phyloP scores from a whole-genome alignment of 2,888 invertebrate species.

The Piscicola geometra region DNA sequence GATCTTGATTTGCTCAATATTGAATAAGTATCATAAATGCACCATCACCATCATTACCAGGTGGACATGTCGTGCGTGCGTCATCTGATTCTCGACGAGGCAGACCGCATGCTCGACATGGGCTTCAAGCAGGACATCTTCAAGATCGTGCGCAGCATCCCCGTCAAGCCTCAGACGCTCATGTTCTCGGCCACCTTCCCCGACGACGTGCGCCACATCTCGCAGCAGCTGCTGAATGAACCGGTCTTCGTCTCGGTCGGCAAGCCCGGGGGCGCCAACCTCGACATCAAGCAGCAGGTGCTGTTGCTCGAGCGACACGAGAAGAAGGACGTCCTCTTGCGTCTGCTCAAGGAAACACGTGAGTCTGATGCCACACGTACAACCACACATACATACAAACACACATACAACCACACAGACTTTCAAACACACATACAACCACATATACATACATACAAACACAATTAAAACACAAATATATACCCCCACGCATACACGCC shows the following conservation, averaged over 20 bases:
- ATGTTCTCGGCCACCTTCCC: constrained; percentile 78
- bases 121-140: constrained; percentile 62
- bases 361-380: too few relatives aligned
- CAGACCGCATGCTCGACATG: constrained; percentile 76
- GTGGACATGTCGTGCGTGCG: constrained; percentile 60
- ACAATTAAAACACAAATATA: too few relatives aligned
- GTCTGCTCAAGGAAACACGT: constrained; percentile 61
- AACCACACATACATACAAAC: too few relatives aligned
- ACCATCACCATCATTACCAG: constrained; percentile 44
- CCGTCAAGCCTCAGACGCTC: constrained; percentile 60
- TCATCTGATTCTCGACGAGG: constrained; percentile 73
- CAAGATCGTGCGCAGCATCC: constrained; percentile 44
- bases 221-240: constrained; percentile 69
- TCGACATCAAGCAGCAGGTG: constrained; percentile 77
- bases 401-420: too few relatives aligned
- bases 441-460: too few relatives aligned
- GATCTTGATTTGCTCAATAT: background rate
- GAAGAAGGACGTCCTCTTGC: constrained; percentile 70
- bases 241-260: constrained; percentile 84
- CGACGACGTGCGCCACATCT: constrained; percentile 69
- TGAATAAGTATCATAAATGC: background rate
- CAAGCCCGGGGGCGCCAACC: constrained; percentile 83
- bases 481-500: too few relatives aligned
- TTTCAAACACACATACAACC: too few relatives aligned
- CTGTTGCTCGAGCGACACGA: constrained; percentile 62